These are phyloP conservation scores for Gulo gulo DNA, from an alignment of 2,113 vertebrate species.

Conservation along the genomic window DNA sequence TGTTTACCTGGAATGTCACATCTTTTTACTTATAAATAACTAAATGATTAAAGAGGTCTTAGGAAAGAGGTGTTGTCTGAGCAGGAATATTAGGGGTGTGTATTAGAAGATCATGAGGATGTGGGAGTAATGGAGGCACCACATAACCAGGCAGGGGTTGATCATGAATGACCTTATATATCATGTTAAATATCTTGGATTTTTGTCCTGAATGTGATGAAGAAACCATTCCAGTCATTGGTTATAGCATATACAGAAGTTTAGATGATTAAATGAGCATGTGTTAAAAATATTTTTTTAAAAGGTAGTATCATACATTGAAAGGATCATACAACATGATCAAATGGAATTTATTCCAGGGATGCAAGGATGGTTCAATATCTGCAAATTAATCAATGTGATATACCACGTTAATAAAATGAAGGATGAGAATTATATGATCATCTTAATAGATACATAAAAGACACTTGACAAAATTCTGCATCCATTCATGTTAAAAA, in stretches of 20 bases:
- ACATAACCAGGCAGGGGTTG: neutral
- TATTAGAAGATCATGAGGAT: neutral
- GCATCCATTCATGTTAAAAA: neutral
- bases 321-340: neutral
- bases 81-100: neutral
- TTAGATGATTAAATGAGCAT: neutral
- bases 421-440: neutral
- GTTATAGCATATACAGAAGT: neutral
- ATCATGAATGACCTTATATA: neutral
- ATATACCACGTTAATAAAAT: neutral
- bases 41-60: neutral
- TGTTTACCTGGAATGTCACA: neutral
- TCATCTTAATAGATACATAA: neutral
- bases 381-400: neutral
- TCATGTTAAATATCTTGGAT: neutral
- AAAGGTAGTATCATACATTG: neutral
- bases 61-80: neutral
- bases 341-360: neutral
- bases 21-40: neutral
- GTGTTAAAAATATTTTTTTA: neutral
- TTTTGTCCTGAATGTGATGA: neutral
- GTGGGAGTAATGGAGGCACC: neutral
- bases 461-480: neutral
- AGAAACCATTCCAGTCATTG: neutral
- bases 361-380: neutral